phyloP scores from a whole-genome alignment of 2,797 vertebrate genomes.

The Setipinna tenuifilis region DNA sequence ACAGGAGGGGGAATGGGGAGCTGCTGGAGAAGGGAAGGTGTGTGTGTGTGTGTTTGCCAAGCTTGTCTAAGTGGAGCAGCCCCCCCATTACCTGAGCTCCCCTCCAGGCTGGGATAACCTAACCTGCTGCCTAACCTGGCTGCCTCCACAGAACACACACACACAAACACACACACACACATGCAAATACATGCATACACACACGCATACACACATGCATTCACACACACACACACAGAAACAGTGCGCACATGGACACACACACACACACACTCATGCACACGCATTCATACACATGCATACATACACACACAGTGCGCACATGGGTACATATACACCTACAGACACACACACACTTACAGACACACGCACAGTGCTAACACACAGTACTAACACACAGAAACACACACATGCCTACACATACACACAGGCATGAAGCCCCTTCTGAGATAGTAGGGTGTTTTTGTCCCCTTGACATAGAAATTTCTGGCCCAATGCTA shows the following conservation, averaged over 20 bases:
- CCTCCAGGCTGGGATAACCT: too few species aligned
- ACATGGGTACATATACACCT: not conserved
- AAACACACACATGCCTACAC: not conserved
- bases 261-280: not conserved
- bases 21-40: not conserved
- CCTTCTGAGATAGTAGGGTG: too few species aligned
- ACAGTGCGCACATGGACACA: too few species aligned
- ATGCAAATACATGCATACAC: too few species aligned
- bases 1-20: too few species aligned
- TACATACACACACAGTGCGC: not conserved
- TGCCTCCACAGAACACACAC: too few species aligned
- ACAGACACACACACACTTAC: conserved; percentile 45
- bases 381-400: not conserved
- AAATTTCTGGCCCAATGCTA: too few species aligned
- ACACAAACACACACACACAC: not conserved
- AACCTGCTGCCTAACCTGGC: too few species aligned
- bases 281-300: not conserved
- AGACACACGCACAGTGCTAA: not conserved
- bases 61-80: not conserved
- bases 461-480: too few species aligned
- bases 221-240: not conserved
- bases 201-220: not conserved
- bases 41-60: not conserved
- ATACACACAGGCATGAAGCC: too few species aligned
- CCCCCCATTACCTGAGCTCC: too few species aligned